Conservation (phyloP, 2,113 vertebrate species). For the Sinocyclocheilus anshuiensis region DNA sequence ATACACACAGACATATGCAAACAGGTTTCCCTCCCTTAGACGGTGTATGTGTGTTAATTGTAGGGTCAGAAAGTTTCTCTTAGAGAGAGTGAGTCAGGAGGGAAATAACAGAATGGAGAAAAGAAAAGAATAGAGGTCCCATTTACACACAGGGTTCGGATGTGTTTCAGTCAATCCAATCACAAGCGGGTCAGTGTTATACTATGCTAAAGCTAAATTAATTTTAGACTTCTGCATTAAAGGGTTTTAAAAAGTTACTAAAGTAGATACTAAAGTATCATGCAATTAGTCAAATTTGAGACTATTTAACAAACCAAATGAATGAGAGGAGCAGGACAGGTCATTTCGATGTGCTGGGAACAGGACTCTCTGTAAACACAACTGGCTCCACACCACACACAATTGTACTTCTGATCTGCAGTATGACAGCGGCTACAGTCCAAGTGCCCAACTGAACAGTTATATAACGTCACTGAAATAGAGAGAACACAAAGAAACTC, state of each 20-base stretch:
- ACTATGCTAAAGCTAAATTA: neutral
- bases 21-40: neutral
- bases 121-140: neutral
- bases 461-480: constrained; percentile 87
- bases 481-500: neutral
- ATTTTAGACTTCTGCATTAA: neutral
- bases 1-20: neutral
- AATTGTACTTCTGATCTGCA: constrained; percentile 83
- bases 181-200: neutral
- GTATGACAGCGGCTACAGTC: constrained; percentile 97
- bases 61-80: neutral
- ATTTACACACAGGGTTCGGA: neutral
- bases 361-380: constrained; percentile 87
- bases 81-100: neutral
- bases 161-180: neutral
- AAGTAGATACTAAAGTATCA: neutral
- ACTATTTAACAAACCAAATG: constrained; percentile 78
- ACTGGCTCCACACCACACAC: constrained; percentile 91
- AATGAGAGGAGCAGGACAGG: constrained; percentile 91
- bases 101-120: neutral
- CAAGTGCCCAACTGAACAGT: constrained; percentile 90
- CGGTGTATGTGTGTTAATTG: neutral
- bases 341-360: constrained; percentile 77
- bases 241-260: neutral
- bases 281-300: neutral